Conservation (phyloP, 1,140 invertebrate genomes). For the Drosophila burlai region DNA sequence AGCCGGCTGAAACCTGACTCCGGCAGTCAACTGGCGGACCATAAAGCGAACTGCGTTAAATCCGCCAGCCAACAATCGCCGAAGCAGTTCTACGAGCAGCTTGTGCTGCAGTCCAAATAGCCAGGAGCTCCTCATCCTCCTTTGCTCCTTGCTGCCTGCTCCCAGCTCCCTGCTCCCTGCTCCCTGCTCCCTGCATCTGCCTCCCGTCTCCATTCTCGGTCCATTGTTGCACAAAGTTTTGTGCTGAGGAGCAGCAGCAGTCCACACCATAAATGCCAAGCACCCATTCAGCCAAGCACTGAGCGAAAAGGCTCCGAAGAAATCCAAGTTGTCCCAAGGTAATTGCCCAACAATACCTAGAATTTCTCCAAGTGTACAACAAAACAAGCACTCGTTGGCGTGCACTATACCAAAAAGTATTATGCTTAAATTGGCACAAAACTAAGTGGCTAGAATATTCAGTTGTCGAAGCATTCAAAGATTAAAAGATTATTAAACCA, state of each 20-base stretch:
- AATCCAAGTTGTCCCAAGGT: neutral
- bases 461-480: neutral
- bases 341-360: no score
- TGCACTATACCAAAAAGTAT: slow-evolving; percentile 22
- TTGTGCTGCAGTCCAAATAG: slow-evolving; percentile 58
- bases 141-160: neutral
- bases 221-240: slow-evolving; percentile 66
- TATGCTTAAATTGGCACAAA: slow-evolving; percentile 10
- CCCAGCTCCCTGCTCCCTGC: neutral
- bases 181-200: neutral
- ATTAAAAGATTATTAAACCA: slow-evolving; percentile 1
- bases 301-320: neutral
- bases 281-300: slow-evolving; percentile 48
- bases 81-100: slow-evolving; percentile 23
- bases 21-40: slow-evolving; percentile 54
- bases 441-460: neutral
- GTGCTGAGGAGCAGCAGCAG: slow-evolving; percentile 37
- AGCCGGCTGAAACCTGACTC: slow-evolving; percentile 32
- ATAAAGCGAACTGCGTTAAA: slow-evolving; percentile 72
- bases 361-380: neutral
- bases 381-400: slow-evolving; percentile 5
- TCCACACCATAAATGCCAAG: slow-evolving; percentile 73
- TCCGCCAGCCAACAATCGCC: slow-evolving; percentile 61
- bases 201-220: neutral
- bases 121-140: neutral